A percentile compares a stretch with the other conserved stretches of the same genome.
phyloP scores from a whole-genome alignment of 1,140 invertebrate genomes.

The Asbolus verrucosus region DNA sequence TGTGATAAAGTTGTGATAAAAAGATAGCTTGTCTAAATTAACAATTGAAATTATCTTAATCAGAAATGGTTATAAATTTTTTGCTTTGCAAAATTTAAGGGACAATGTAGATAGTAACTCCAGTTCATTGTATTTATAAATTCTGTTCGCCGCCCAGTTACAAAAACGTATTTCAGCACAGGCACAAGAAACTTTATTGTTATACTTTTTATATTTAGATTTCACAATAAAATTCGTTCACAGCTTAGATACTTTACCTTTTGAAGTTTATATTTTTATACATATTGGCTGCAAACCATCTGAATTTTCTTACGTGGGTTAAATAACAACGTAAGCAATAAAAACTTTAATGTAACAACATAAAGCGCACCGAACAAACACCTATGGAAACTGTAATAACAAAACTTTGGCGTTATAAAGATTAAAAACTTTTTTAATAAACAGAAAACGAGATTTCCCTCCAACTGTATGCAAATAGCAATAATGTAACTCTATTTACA shows the following conservation, averaged over 20 bases:
- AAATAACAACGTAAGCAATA: neutral
- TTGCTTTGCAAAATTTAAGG: too few species aligned
- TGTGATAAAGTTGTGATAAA: too few species aligned
- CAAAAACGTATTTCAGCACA: too few species aligned
- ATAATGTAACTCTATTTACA: too few species aligned
- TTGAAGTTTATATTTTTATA: neutral
- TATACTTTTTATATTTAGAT: too few species aligned
- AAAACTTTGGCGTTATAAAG: constrained; percentile 7
- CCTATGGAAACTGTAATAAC: neutral
- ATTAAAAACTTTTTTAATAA: constrained; percentile 31
- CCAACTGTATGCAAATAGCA: constrained; percentile 16
- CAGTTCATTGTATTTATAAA: too few species aligned
- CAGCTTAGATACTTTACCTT: neutral
- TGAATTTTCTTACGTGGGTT: neutral
- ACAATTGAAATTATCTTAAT: too few species aligned
- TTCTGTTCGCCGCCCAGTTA: too few species aligned
- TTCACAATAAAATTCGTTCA: neutral
- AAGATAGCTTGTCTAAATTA: too few species aligned
- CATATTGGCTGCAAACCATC: neutral
- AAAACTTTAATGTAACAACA: neutral
- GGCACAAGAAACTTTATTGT: too few species aligned
- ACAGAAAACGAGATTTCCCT: constrained; percentile 17
- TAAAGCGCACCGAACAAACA: neutral
- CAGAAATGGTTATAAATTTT: too few species aligned
- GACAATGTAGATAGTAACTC: too few species aligned